Evolutionary conservation across 2,797 vertebrate genomes (phyloP).

Genomic region (Pangasius sanitwongsei): DNA sequence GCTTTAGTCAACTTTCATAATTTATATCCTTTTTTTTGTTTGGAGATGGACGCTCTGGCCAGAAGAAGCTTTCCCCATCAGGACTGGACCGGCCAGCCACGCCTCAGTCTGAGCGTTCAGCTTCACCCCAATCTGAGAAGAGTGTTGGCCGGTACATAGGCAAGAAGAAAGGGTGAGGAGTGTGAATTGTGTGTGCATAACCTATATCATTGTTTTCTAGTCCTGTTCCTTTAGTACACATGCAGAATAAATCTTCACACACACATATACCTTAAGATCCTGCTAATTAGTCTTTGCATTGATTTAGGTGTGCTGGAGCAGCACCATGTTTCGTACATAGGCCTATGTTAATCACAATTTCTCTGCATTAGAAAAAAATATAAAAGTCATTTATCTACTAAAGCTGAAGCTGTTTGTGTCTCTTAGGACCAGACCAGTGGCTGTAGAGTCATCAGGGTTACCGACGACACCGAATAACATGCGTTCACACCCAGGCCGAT

Average conservation of each 20-base stretch:
- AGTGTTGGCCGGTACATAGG: constrained; percentile 66
- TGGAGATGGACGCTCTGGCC: constrained; percentile 54
- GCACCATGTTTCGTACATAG: not conserved
- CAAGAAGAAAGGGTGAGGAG: constrained; percentile 83
- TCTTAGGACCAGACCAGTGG: constrained; percentile 73
- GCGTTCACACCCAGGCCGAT: constrained; percentile 66
- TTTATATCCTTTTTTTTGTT: constrained; percentile 19
- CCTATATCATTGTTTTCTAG: not conserved
- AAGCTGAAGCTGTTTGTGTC: constrained; percentile 44
- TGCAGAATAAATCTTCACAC: not conserved
- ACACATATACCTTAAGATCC: not conserved
- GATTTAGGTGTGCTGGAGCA: not conserved
- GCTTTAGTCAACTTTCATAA: not conserved
- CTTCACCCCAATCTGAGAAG: constrained; percentile 68
- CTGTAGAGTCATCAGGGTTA: constrained; percentile 72
- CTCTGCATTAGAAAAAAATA: constrained; percentile 7
- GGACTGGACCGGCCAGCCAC: constrained; percentile 31
- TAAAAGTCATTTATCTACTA: not conserved
- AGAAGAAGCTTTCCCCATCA: constrained; percentile 54
- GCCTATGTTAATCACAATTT: not conserved
- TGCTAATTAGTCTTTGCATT: not conserved
- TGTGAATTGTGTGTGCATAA: constrained; percentile 1
- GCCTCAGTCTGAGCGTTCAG: constrained; percentile 61
- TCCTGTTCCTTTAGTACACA: constrained; percentile 7
- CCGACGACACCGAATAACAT: constrained; percentile 69